These are phyloP conservation scores for Antheraea pernyi DNA, from an alignment of 1,140 invertebrate genomes.

Conservation along the genomic window DNA sequence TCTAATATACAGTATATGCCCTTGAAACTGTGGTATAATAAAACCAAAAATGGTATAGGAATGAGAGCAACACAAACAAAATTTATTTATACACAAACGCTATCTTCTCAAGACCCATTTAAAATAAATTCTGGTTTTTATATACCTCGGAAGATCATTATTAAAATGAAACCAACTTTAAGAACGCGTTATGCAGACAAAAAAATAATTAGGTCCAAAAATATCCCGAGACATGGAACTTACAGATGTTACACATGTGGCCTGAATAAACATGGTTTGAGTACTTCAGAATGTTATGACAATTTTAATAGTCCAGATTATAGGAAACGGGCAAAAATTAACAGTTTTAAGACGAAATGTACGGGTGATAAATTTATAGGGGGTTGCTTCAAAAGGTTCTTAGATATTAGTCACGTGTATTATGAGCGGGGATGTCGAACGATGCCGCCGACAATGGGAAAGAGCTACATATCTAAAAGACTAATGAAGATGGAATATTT, in stretches of 20 bases:
- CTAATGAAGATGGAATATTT: slow-evolving; percentile 19
- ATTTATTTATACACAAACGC: not conserved
- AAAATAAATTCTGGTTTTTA: not conserved
- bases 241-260: slow-evolving; percentile 23
- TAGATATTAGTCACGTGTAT: slow-evolving; percentile 27
- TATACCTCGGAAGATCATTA: not conserved
- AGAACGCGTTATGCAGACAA: not conserved
- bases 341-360: slow-evolving; percentile 16
- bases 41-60: not conserved
- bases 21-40: not conserved
- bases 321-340: not conserved
- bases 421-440: slow-evolving; percentile 32
- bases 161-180: not conserved
- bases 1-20: not conserved
- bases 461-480: slow-evolving; percentile 17
- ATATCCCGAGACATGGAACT: slow-evolving; percentile 2
- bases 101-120: not conserved
- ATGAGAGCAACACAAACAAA: not conserved
- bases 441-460: slow-evolving; percentile 17
- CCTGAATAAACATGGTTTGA: slow-evolving; percentile 7
- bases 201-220: slow-evolving; percentile 1
- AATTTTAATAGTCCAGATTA: slow-evolving; percentile 12
- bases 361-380: not conserved
- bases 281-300: slow-evolving; percentile 9
- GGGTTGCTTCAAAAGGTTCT: slow-evolving; percentile 32